These are phyloP conservation scores for Villa cingulata DNA, from an alignment of 2,888 invertebrate species.

Conservation along the genomic window DNA sequence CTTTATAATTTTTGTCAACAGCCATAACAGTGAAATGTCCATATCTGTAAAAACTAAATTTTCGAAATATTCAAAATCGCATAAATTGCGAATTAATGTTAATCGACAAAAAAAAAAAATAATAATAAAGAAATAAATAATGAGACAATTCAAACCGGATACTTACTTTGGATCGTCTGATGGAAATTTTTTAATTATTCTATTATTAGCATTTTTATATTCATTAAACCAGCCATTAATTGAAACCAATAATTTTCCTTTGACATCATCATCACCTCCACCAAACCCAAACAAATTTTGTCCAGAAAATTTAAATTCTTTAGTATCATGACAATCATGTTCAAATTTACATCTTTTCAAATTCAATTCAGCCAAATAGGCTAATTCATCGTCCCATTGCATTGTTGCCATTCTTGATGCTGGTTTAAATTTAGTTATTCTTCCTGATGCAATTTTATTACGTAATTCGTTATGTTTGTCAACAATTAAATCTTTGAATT, in stretches of 20 bases:
- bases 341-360: constrained; percentile 12
- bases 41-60: too few species aligned
- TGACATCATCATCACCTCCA: not conserved
- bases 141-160: too few species aligned
- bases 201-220: constrained; percentile 2
- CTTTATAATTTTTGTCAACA: not conserved
- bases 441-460: not conserved
- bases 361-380: constrained; percentile 16
- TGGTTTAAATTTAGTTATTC: not conserved
- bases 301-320: constrained; percentile 5
- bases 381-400: constrained; percentile 16
- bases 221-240: constrained; percentile 8
- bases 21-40: constrained; percentile 4
- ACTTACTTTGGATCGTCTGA: too few species aligned
- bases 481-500: too few species aligned
- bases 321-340: constrained; percentile 8
- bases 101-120: too few species aligned
- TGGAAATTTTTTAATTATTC: constrained; percentile 1
- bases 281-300: constrained; percentile 6
- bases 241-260: not conserved
- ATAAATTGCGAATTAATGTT: too few species aligned
- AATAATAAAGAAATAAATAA: too few species aligned
- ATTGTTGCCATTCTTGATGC: not conserved
- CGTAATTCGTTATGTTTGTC: not conserved
- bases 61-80: too few species aligned